Percentiles rank a stretch among this genome's conserved stretches.
phyloP scores from a whole-genome alignment of 2,888 invertebrate genomes.

The Brassicogethes aeneus region DNA sequence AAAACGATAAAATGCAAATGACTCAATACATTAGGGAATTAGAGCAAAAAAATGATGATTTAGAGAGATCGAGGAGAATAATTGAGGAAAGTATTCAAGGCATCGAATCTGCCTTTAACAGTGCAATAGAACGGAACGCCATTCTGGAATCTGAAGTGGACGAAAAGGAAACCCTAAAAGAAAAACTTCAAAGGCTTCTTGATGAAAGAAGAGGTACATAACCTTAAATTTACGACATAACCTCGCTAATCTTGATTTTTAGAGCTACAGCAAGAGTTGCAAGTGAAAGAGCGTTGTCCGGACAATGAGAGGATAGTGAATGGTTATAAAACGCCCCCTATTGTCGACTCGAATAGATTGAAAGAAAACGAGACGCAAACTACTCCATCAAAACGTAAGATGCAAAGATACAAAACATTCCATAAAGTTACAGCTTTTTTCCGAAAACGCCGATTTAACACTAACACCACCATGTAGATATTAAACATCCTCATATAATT shows the following conservation, averaged over 20 bases:
- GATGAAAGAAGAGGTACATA: conserved; percentile 89
- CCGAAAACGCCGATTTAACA: not conserved
- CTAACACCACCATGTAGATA: no score
- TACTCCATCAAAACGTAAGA: conserved; percentile 40
- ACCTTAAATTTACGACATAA: not conserved
- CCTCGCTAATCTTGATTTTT: conserved; percentile 24
- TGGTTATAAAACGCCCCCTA: conserved; percentile 25
- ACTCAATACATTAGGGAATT: conserved; percentile 81
- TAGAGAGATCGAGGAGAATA: conserved; percentile 91
- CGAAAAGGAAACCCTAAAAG: conserved; percentile 85
- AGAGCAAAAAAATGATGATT: conserved; percentile 96
- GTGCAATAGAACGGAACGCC: conserved; percentile 93
- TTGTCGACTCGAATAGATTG: conserved; percentile 37
- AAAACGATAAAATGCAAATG: conserved; percentile 61
- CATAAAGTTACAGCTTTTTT: conserved; percentile 7
- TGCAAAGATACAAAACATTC: conserved; percentile 28
- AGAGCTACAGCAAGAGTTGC: conserved; percentile 88
- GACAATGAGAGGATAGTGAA: conserved; percentile 43
- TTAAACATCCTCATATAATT: no score
- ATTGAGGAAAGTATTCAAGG: conserved; percentile 88
- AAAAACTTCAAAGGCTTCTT: conserved; percentile 86
- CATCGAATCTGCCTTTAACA: conserved; percentile 85
- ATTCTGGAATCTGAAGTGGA: conserved; percentile 94
- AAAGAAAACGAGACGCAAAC: conserved; percentile 40
- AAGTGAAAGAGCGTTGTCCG: conserved; percentile 49